Conservation (phyloP, 1,140 invertebrate species). For the Muscidifurax raptorellus region DNA sequence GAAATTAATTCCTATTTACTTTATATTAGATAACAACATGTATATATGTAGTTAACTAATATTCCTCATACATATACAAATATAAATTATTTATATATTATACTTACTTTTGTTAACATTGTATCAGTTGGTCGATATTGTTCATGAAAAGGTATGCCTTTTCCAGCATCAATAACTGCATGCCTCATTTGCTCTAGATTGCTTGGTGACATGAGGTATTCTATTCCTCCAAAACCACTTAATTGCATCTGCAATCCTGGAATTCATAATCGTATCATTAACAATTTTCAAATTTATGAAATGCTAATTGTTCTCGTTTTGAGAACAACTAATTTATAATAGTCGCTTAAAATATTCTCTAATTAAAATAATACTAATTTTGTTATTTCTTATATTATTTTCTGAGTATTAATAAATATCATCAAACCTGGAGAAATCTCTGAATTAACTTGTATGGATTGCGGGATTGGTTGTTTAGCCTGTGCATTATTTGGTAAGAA, state of each 20-base stretch:
- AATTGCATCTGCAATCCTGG: conserved; percentile 66
- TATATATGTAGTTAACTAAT: too few relatives aligned
- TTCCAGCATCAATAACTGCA: conserved; percentile 57
- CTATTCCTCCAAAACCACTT: conserved; percentile 65
- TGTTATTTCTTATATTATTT: too few relatives aligned
- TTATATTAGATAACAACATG: too few relatives aligned
- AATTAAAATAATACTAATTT: not conserved
- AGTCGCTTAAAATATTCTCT: too few relatives aligned
- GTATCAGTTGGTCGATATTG: conserved; percentile 59
- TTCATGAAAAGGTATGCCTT: conserved; percentile 63
- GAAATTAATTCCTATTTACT: too few relatives aligned
- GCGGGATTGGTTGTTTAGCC: not conserved
- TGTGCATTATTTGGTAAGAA: conserved; percentile 10
- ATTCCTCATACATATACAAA: too few relatives aligned
- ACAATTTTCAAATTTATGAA: not conserved
- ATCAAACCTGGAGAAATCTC: conserved; percentile 9
- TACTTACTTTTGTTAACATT: conserved; percentile 65
- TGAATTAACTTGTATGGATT: not conserved
- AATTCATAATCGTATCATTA: conserved; percentile 59
- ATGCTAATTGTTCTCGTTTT: too few relatives aligned
- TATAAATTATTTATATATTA: too few relatives aligned
- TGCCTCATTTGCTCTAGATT: conserved; percentile 59
- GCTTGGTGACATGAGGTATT: conserved; percentile 62
- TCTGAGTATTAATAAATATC: too few relatives aligned
- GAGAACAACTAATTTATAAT: not conserved